These are phyloP conservation scores for Mythimna albipuncta DNA, from an alignment of 2,888 invertebrate species.

Conservation along the genomic window DNA sequence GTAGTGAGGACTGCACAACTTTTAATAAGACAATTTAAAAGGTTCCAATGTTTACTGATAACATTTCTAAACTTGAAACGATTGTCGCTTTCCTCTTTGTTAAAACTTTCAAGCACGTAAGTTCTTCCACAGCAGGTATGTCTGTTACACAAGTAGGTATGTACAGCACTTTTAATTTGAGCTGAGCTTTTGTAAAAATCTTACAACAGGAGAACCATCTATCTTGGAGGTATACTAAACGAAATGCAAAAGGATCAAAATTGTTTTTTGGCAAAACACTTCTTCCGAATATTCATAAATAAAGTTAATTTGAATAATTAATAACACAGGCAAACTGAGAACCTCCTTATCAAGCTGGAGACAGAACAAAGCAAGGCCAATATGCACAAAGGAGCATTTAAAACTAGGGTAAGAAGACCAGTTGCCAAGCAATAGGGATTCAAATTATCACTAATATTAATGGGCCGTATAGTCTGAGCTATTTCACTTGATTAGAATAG, in stretches of 20 bases:
- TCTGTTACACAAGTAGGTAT: background rate
- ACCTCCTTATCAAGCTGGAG: background rate
- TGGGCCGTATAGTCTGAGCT: background rate
- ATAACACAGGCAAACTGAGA: no score
- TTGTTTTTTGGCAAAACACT: no score
- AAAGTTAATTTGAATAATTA: no score
- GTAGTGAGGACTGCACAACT: constrained; percentile 28
- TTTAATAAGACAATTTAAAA: constrained; percentile 32
- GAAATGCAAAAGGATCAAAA: background rate
- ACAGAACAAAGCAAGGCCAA: background rate
- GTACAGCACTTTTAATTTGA: background rate
- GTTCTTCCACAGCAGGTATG: background rate
- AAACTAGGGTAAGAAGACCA: no score
- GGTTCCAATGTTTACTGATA: constrained; percentile 8
- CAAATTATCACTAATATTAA: background rate
- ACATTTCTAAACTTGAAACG: background rate
- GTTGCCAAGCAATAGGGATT: background rate
- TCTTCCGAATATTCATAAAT: no score
- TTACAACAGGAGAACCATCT: background rate
- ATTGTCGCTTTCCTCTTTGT: background rate
- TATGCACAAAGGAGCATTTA: background rate
- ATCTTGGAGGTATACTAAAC: background rate
- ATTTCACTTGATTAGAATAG: background rate
- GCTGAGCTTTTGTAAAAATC: background rate
- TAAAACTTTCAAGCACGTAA: background rate